A percentile compares a stretch with the other conserved stretches of the same genome.
Conservation (phyloP, 2,888 invertebrate genomes). For the Odontomyia ornata region DNA sequence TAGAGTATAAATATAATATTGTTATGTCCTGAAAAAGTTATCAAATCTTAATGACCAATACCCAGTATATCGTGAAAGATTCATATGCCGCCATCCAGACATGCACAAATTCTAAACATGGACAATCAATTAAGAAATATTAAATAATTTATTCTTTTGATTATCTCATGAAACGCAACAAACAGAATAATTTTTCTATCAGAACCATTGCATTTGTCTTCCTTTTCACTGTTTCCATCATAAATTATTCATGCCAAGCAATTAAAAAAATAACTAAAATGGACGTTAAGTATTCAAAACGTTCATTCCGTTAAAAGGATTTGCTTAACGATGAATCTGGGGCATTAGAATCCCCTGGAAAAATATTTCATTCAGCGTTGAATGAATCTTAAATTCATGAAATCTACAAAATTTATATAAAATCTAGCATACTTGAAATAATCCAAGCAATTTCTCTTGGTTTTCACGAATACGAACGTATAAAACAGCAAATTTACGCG, state of each 20-base stretch:
- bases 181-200: constrained; percentile 1
- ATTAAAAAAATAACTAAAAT: constrained; percentile 8
- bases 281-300: background rate
- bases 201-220: background rate
- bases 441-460: background rate
- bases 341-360: background rate
- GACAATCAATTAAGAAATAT: too few species aligned
- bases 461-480: background rate
- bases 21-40: too few species aligned
- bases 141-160: too few species aligned
- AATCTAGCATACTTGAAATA: background rate
- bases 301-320: constrained; percentile 2
- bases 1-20: too few species aligned
- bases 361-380: constrained; percentile 4
- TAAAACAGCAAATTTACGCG: too few species aligned
- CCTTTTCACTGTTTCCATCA: background rate
- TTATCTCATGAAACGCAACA: too few species aligned
- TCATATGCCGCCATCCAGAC: too few species aligned
- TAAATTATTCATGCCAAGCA: constrained; percentile 6
- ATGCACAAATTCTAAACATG: too few species aligned
- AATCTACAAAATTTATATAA: constrained; percentile 20
- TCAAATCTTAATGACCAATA: too few species aligned
- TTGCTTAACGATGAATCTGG: background rate
- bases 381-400: constrained; percentile 25
- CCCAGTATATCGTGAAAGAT: too few species aligned